Evolutionary conservation across 2,888 invertebrate species (phyloP).

Genomic region (Cephus sareptanus): DNA sequence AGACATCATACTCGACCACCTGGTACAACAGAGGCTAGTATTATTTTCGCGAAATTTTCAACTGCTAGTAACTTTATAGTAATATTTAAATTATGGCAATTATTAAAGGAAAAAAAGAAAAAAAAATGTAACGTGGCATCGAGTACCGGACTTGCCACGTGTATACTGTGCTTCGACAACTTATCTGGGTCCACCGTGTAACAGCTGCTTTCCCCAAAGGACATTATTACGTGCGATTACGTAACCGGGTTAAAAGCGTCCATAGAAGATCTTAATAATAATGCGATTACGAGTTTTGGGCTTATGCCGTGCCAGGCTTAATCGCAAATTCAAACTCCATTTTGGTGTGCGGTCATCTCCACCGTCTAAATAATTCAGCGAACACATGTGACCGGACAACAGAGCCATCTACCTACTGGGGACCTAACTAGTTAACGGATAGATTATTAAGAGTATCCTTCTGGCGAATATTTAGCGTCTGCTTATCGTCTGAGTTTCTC

Average conservation of each 20-base stretch:
- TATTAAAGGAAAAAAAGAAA: neutral
- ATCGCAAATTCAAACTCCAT: conserved; percentile 50
- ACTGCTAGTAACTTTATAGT: neutral
- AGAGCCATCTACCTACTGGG: conserved; percentile 34
- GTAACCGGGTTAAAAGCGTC: neutral
- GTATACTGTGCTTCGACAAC: neutral
- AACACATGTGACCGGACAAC: conserved; percentile 43
- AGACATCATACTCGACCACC: conserved; percentile 1
- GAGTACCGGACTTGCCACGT: neutral
- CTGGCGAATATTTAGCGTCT: neutral
- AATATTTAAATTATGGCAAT: neutral
- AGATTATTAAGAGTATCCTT: conserved; percentile 32
- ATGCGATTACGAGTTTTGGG: conserved; percentile 44
- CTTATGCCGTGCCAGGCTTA: conserved; percentile 37
- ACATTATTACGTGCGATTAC: neutral
- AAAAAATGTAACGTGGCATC: neutral
- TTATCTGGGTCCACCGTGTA: neutral
- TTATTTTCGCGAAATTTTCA: neutral
- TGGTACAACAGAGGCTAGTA: neutral
- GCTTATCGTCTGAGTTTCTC: neutral
- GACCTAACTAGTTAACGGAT: conserved; percentile 45
- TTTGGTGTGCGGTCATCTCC: conserved; percentile 47
- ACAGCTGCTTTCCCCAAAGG: neutral
- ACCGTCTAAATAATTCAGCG: conserved; percentile 44
- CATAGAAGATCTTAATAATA: conserved; percentile 40